Evolutionary conservation across 23 tunicate species (phyloP).

Genomic region (Corella eumyota): DNA sequence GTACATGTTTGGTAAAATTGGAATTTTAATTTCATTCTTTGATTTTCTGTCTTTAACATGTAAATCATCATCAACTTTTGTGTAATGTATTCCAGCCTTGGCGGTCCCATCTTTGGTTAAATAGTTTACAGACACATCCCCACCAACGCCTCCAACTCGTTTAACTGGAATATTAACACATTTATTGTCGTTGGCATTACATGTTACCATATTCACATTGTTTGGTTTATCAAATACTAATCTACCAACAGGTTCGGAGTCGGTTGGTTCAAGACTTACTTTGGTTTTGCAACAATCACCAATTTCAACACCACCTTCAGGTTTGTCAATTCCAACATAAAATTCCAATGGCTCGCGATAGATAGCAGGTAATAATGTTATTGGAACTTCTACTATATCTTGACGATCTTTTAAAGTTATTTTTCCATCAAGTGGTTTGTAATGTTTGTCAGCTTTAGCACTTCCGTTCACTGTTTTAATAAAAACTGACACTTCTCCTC

Average conservation of each 20-base stretch:
- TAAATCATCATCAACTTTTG: conserved; percentile 11
- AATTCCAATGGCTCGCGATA: conserved; percentile 13
- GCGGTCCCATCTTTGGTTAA: conserved; percentile 23
- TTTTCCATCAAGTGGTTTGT: no score
- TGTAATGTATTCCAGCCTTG: conserved; percentile 18
- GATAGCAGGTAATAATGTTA: conserved; percentile 2
- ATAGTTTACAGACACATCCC: neutral
- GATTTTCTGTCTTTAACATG: conserved; percentile 14
- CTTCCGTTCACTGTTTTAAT: no score
- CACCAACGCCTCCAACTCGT: conserved; percentile 14
- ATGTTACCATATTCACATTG: no score
- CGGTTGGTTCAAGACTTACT: no score
- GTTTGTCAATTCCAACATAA: conserved; percentile 19
- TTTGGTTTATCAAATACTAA: no score
- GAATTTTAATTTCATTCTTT: conserved; percentile 3
- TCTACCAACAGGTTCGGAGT: no score
- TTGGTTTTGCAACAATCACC: no score
- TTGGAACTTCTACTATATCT: no score
- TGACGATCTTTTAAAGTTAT: no score
- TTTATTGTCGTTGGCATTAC: neutral
- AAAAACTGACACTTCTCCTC: conserved; percentile 26
- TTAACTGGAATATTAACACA: conserved; percentile 6
- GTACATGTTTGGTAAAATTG: conserved; percentile 5
- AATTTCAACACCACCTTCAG: no score
- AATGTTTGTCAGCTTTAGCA: no score